Base-by-base conservation (phyloP, 2,797 vertebrate species). In the Lithobates sylvaticus region DNA sequence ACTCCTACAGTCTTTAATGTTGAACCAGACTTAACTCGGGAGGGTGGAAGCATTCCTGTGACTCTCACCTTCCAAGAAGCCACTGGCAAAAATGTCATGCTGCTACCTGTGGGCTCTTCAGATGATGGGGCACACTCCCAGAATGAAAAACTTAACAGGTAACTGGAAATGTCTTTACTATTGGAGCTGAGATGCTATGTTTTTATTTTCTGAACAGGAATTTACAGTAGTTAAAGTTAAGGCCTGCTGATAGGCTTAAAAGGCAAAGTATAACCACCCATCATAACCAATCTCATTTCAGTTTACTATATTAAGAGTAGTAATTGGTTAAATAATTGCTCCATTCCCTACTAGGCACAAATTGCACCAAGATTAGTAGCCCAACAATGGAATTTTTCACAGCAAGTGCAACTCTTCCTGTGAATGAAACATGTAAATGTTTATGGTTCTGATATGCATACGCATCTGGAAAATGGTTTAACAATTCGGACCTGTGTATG, bases 41-140 rank as follows among this genome's bases (percentile, higher is more conserved):
- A 99, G 78, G 98, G 98, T 2, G 97, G 98, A 86, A 99, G 97
- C 90, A 99, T 99, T 89, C 98, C 98, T 0, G 97, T 99, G 90
- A 98, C 98, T 0, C 90, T 99, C 88, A 99, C 98, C 36, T 99
- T 99, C 90, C 97, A 99, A 92, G 98, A 99, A 91, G 97, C 96
- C 76, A 99, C 98, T 0, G 98, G 98, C 69, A 96, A 96, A 74
- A 99, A 97, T 2, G 97, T 99, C 76, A 98, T 99, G 98, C 93
- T 99, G 78, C 95, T 99, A 79, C 98, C 98, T 1, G 80, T 99
- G 15, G 98, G 98, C 18, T 96, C 98, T 6, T 96, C 96, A 0
- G 98, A 99, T 26, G 98, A 99, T 1, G 98, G 98, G 0, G 98
- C 98, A 32, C 98, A 99, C 91, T 99, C 98, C 8, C 98, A 99